Evolutionary conservation across 2,113 vertebrate genomes (phyloP).

Genomic region (Colinus virginianus): DNA sequence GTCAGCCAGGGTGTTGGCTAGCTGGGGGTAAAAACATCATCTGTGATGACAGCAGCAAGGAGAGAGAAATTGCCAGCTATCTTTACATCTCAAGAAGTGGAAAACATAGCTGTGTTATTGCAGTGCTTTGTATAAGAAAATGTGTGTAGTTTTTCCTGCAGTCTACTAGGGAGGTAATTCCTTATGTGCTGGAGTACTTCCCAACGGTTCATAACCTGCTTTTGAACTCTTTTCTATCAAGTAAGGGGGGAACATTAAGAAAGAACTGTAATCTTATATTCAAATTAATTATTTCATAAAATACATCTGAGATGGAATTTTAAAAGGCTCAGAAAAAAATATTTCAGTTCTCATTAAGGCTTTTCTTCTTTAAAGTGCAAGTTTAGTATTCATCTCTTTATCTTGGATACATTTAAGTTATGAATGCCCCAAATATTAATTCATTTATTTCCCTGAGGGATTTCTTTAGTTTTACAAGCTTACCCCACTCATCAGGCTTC

Average conservation of each 20-base stretch:
- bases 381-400: not conserved
- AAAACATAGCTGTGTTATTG: not conserved
- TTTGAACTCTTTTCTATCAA: not conserved
- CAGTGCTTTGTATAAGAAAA: not conserved
- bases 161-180: not conserved
- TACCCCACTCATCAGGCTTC: not conserved
- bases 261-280: slow-evolving; percentile 12
- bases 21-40: rapidly evolving
- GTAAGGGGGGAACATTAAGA: not conserved
- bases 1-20: not conserved
- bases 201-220: not conserved
- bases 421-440: not conserved
- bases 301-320: not conserved
- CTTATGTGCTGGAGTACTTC: not conserved
- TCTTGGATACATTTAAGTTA: not conserved
- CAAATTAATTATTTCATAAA: not conserved
- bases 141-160: not conserved
- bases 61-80: not conserved
- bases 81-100: not conserved
- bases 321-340: not conserved
- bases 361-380: not conserved
- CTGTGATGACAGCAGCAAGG: not conserved
- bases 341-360: not conserved
- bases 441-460: not conserved
- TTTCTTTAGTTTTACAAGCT: slow-evolving; percentile 6